Percentiles rank a stretch among this genome's conserved stretches.
These are phyloP conservation scores for Delphinus delphis DNA, from an alignment of 2,113 vertebrate species.

Conservation along the genomic window DNA sequence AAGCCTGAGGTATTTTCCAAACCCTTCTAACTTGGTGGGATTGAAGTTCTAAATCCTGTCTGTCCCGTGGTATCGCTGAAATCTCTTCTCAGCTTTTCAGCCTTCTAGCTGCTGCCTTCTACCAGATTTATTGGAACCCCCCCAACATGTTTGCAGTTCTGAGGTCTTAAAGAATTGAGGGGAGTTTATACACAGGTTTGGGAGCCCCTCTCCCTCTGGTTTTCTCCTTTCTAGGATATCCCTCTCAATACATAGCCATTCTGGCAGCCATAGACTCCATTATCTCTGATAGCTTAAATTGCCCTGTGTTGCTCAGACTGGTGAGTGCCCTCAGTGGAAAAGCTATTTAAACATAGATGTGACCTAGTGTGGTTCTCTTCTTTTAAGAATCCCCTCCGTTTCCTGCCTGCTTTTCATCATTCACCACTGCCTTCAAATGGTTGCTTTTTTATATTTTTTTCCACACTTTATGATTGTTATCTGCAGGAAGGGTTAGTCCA, in stretches of 20 bases:
- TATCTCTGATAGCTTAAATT: not conserved
- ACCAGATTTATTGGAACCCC: not conserved
- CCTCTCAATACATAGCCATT: not conserved
- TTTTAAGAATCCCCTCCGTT: not conserved
- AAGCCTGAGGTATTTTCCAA: not conserved
- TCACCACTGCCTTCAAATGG: not conserved
- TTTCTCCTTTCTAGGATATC: not conserved
- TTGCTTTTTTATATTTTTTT: not conserved
- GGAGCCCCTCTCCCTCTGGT: not conserved
- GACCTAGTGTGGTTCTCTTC: not conserved
- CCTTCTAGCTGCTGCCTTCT: not conserved
- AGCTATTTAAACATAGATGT: not conserved
- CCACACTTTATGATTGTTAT: not conserved
- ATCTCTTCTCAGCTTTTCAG: not conserved
- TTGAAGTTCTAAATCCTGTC: not conserved
- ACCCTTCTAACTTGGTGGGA: not conserved
- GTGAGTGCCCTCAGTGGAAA: not conserved
- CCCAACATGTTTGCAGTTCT: not conserved
- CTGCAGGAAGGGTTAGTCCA: not conserved
- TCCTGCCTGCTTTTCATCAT: not conserved
- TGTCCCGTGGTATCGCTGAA: not conserved
- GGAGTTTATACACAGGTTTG: not conserved
- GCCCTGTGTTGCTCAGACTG: not conserved
- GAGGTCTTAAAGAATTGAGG: not conserved
- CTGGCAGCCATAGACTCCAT: not conserved